Conservation (phyloP, 2,888 invertebrate genomes). For the Cantharis nigra region DNA sequence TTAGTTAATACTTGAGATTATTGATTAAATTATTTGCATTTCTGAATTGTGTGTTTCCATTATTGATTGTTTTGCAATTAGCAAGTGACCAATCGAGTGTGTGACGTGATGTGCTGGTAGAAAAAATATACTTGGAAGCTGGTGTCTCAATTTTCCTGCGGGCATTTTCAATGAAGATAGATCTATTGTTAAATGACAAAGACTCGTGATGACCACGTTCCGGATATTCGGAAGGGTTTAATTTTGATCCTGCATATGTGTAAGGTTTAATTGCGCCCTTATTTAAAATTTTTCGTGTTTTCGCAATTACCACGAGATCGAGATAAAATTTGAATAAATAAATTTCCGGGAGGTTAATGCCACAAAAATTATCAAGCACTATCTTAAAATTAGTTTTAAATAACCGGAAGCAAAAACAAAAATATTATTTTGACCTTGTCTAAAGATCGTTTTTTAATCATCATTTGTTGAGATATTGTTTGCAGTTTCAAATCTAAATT, state of each 20-base stretch:
- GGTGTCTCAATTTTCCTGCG: not conserved
- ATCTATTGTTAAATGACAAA: not conserved
- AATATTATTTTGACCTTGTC: not conserved
- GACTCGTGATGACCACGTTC: not conserved
- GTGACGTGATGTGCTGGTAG: not conserved
- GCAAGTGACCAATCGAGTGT: not conserved
- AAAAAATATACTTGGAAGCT: not conserved
- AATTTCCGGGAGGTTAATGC: not conserved
- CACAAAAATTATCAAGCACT: not conserved
- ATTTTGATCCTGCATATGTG: not conserved
- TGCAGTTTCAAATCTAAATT: conserved; percentile 25
- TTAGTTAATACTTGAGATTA: not conserved
- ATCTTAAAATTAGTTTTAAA: not conserved
- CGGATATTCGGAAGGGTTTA: not conserved
- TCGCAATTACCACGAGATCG: not conserved
- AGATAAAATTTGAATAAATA: not conserved
- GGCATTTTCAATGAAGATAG: not conserved
- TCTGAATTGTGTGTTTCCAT: not conserved
- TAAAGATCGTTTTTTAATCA: not conserved
- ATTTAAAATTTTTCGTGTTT: not conserved
- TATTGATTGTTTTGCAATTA: not conserved
- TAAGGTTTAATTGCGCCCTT: not conserved
- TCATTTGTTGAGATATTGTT: conserved; percentile 1
- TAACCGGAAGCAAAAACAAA: not conserved
- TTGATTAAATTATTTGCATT: not conserved